Percentiles rank a stretch among this genome's conserved stretches.
These are phyloP conservation scores for Thunnus maccoyii DNA, from an alignment of 2,113 vertebrate genomes.

Conservation along the genomic window DNA sequence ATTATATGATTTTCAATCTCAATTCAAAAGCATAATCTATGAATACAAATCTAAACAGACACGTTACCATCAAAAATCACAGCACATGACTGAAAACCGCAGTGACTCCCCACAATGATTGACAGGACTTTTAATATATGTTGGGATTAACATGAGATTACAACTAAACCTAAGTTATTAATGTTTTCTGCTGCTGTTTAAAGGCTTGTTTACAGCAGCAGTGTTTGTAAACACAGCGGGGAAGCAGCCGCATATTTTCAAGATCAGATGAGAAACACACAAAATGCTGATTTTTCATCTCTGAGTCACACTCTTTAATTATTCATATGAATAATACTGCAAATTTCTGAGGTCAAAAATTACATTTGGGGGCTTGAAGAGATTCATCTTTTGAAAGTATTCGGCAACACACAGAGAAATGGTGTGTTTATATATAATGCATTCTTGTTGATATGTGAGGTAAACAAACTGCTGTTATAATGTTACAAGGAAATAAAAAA, in stretches of 20 bases:
- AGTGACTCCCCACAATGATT: neutral
- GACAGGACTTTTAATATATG: conserved; percentile 18
- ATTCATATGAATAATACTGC: conserved; percentile 71
- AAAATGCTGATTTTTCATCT: conserved; percentile 72
- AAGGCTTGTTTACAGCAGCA: conserved; percentile 65
- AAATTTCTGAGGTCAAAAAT: conserved; percentile 47
- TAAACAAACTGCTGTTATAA: no score
- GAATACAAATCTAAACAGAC: conserved; percentile 7
- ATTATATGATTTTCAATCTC: conserved; percentile 10
- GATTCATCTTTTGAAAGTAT: conserved; percentile 33
- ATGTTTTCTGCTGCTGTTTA: conserved; percentile 42
- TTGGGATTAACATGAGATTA: conserved; percentile 37
- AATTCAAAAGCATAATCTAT: neutral
- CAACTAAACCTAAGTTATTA: conserved; percentile 45
- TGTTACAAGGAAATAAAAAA: neutral
- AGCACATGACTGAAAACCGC: neutral
- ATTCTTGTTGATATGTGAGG: no score
- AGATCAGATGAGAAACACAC: conserved; percentile 63
- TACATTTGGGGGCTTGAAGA: conserved; percentile 26
- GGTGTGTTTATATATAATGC: neutral
- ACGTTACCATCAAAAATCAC: neutral
- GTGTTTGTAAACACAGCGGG: conserved; percentile 58
- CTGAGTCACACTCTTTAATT: conserved; percentile 63
- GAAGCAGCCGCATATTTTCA: conserved; percentile 62
- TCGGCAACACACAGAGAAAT: conserved; percentile 32